A percentile compares a stretch with the other conserved stretches of the same genome.
phyloP scores from a whole-genome alignment of 2,888 invertebrate genomes.

The Ceraclea dissimilis region DNA sequence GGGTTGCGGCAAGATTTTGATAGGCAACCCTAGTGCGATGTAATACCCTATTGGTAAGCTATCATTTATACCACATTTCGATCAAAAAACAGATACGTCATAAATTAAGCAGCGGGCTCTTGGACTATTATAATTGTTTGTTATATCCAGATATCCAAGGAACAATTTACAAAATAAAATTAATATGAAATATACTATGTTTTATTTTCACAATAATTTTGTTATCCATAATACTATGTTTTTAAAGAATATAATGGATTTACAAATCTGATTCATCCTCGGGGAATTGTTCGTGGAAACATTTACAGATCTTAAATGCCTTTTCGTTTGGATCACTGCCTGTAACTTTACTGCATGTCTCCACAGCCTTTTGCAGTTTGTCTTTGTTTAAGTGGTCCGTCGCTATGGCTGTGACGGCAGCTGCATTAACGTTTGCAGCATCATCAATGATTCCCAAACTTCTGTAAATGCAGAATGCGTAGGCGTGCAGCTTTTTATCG shows the following conservation, averaged over 20 bases:
- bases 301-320: background rate
- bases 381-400: background rate
- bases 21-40: too few species aligned
- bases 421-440: background rate
- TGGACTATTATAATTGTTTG: too few species aligned
- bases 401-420: background rate
- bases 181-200: too few species aligned
- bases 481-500: background rate
- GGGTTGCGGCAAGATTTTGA: too few species aligned
- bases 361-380: background rate
- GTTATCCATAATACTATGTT: too few species aligned
- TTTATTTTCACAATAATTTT: too few species aligned
- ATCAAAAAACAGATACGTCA: too few species aligned
- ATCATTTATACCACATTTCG: too few species aligned
- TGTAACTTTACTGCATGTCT: background rate
- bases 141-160: too few species aligned
- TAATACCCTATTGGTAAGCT: too few species aligned
- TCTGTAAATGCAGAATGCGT: slow-evolving; percentile 7
- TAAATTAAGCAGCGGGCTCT: too few species aligned
- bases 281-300: slow-evolving; percentile 1
- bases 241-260: background rate
- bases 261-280: background rate
- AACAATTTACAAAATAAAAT: too few species aligned
- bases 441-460: slow-evolving; percentile 2
- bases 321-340: background rate